Conservation (phyloP, 2,797 vertebrate genomes). For the Coregonus sp. region DNA sequence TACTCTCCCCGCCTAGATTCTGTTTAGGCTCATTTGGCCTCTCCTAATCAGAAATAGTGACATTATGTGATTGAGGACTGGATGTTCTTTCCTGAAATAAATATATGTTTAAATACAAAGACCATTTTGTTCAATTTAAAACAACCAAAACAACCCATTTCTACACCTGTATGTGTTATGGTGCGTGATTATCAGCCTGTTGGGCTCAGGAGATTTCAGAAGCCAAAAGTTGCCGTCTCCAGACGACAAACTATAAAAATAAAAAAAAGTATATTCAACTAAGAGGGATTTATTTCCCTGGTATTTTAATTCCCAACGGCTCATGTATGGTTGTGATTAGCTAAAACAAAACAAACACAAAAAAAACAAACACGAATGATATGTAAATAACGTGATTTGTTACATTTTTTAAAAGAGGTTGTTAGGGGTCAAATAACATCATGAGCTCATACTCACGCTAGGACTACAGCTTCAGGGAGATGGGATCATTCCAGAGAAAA, state of each 20-base stretch:
- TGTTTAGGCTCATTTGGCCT: background rate
- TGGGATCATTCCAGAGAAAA: conserved; percentile 29
- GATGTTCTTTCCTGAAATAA: conserved; percentile 52
- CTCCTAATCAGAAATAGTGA: background rate
- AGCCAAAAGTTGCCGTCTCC: conserved; percentile 50
- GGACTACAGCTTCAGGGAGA: conserved; percentile 14
- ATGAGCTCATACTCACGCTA: conserved; percentile 2
- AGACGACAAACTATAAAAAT: conserved; percentile 40
- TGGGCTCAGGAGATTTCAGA: conserved; percentile 50
- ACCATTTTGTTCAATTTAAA: conserved; percentile 45
- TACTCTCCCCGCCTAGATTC: background rate
- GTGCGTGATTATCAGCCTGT: conserved; percentile 47
- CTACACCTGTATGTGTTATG: conserved; percentile 46
- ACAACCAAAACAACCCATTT: conserved; percentile 28
- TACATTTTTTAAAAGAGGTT: conserved; percentile 13
- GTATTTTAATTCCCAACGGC: conserved; percentile 41
- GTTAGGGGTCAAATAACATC: conserved; percentile 24
- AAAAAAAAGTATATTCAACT: conserved; percentile 45
- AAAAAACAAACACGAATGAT: conserved; percentile 23
- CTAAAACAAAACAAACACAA: conserved; percentile 18
- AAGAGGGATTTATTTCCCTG: conserved; percentile 18
- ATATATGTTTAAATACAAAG: conserved; percentile 37
- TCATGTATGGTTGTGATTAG: conserved; percentile 46
- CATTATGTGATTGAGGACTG: conserved; percentile 46
- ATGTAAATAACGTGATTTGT: conserved; percentile 38